Conservation (phyloP, 2,888 invertebrate species). For the Galeopsomyia nigrocyanea region DNA sequence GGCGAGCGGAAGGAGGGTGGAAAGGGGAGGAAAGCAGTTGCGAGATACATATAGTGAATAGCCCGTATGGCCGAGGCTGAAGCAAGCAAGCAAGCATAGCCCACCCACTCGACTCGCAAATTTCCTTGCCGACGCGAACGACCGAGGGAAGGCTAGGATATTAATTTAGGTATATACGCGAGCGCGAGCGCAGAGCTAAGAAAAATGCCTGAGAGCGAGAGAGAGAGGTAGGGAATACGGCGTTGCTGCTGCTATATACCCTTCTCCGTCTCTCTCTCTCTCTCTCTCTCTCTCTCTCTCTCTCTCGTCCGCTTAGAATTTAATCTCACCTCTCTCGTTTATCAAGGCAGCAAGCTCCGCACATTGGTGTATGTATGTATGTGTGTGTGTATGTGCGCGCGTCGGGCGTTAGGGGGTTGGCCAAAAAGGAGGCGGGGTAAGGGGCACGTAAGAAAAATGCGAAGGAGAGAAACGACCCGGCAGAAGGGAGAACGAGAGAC, state of each 20-base stretch:
- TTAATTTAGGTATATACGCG: conserved; percentile 63
- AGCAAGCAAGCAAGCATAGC: too few relatives aligned
- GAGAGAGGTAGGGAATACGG: conserved; percentile 42
- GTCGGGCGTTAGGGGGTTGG: conserved; percentile 44
- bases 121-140: conserved; percentile 51
- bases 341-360: conserved; percentile 27
- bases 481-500: conserved; percentile 18
- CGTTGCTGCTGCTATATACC: too few relatives aligned
- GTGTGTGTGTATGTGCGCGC: conserved; percentile 20
- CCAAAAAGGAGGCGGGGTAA: conserved; percentile 44
- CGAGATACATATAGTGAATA: conserved; percentile 47
- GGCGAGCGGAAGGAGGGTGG: conserved; percentile 37
- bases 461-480: conserved; percentile 30
- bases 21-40: conserved; percentile 32
- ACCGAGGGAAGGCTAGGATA: conserved; percentile 55
- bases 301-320: conserved; percentile 61
- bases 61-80: conserved; percentile 51
- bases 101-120: conserved; percentile 43
- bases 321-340: conserved; percentile 59
- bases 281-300: conserved; percentile 27
- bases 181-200: conserved; percentile 61
- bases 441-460: conserved; percentile 63
- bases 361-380: not conserved
- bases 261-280: too few relatives aligned
- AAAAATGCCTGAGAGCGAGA: conserved; percentile 63